Evolutionary conservation across 2,113 vertebrate species (phyloP), one percentile per base, ranked within the genome.

Genomic region (Gobio gobio): DNA sequence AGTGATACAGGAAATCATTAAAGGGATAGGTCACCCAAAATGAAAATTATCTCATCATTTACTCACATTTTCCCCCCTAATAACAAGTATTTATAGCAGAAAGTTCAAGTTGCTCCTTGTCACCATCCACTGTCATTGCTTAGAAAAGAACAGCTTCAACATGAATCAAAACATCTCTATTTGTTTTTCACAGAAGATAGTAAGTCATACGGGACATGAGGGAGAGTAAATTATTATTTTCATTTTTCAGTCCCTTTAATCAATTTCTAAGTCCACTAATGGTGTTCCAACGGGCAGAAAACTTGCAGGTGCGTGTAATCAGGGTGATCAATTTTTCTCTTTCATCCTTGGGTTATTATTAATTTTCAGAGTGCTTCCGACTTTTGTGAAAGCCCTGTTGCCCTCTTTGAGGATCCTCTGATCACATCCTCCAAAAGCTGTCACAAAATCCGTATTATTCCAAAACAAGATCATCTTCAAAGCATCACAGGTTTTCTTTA

Each of bases 291-390:
- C 10, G 1, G 54, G 22, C 49, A 78, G 56, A 45, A 14, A 72
- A 47, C 40, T 73, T 22, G 36, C 80, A 83, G 80, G 85, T 78
- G 73, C 47, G 29, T 68, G 61, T 29, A 72, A 70, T 72, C 81
- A 83, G 33, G 24, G 59, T 47, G 49, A 81, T 58, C 29, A 45
- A 33, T 81, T 20, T 18, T 8, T 6, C 49, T 59, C 43, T 83
- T 84, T 87, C 83, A 82, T 87, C 77, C 51, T 68, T 68, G 79
- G 45, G 24, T 49, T 81, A n/a, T 81, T 79, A 79, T 84, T 59
- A 40, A 59, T 83, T 78, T 54, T 49, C 54, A 78, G 22, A 24
- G 66, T 58, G 54, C 33, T 74, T 40, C 59, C n/a, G n/a, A 20
- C 56, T 47, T 74, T 87, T 47, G 61, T 61, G 43, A 49, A 45